Percentiles rank a stretch among this genome's conserved stretches.
Conservation (phyloP, 2,113 vertebrate genomes). For the Procavia capensis region DNA sequence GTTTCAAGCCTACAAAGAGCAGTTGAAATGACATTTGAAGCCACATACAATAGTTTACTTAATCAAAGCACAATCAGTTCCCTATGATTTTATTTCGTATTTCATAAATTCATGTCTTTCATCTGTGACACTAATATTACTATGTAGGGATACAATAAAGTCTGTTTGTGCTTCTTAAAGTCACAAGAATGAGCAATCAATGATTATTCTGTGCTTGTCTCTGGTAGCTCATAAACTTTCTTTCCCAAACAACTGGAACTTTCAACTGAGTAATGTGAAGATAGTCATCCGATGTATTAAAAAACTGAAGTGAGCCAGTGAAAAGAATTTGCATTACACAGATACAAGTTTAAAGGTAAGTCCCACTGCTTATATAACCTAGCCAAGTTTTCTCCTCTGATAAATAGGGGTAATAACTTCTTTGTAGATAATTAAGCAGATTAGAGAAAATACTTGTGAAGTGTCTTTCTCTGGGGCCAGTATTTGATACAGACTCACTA, state of each 20-base stretch:
- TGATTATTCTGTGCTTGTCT: not conserved
- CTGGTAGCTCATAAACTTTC: not conserved
- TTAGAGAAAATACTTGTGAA: not conserved
- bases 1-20: not conserved
- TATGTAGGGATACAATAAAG: not conserved
- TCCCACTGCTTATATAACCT: not conserved
- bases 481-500: not conserved
- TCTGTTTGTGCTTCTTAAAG: not conserved
- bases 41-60: not conserved
- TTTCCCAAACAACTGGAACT: constrained; percentile 85
- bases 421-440: not conserved
- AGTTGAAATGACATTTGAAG: not conserved
- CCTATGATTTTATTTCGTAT: not conserved
- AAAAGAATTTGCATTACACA: not conserved
- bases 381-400: constrained; percentile 29
- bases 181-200: not conserved
- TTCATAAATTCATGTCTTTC: constrained; percentile 25
- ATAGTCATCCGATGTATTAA: not conserved
- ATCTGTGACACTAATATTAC: not conserved
- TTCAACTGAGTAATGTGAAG: not conserved
- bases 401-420: not conserved
- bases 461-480: not conserved
- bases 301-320: not conserved
- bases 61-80: not conserved
- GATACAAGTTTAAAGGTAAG: not conserved